Evolutionary conservation across 2,888 invertebrate species (phyloP).

Genomic region (Diarsia mendica): DNA sequence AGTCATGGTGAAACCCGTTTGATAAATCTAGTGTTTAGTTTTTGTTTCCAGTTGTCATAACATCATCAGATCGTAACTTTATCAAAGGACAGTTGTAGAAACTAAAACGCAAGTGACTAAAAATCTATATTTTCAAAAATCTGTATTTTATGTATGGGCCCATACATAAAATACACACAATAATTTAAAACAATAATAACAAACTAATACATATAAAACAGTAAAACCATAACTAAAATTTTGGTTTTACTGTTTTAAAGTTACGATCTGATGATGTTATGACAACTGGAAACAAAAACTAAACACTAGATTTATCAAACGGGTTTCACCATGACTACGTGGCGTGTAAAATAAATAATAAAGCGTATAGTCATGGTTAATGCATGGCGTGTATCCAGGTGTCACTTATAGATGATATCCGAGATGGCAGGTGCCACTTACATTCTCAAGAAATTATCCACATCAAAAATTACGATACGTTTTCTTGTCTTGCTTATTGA

Average conservation of each 20-base stretch:
- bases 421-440: conserved; percentile 34
- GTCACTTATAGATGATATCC: conserved; percentile 22
- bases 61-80: background rate
- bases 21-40: background rate
- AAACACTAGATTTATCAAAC: background rate
- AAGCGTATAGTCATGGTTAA: conserved; percentile 24
- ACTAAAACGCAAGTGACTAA: too few relatives aligned
- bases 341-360: conserved; percentile 16
- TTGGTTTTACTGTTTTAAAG: too few relatives aligned
- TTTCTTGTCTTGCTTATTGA: conserved; percentile 8
- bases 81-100: conserved; percentile 18
- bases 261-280: background rate
- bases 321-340: conserved; percentile 8
- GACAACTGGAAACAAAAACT: background rate
- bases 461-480: conserved; percentile 17
- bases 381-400: conserved; percentile 27
- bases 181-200: too few relatives aligned
- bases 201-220: too few relatives aligned
- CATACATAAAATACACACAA: too few relatives aligned
- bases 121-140: too few relatives aligned
- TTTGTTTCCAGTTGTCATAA: conserved; percentile 5
- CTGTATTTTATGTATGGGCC: too few relatives aligned
- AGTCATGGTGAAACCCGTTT: conserved; percentile 13
- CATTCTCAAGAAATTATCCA: conserved; percentile 21
- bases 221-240: too few relatives aligned